Percentiles rank a stretch among this genome's conserved stretches.
These are phyloP conservation scores for Xiphydria camelus DNA, from an alignment of 2,888 invertebrate species.

Conservation along the genomic window DNA sequence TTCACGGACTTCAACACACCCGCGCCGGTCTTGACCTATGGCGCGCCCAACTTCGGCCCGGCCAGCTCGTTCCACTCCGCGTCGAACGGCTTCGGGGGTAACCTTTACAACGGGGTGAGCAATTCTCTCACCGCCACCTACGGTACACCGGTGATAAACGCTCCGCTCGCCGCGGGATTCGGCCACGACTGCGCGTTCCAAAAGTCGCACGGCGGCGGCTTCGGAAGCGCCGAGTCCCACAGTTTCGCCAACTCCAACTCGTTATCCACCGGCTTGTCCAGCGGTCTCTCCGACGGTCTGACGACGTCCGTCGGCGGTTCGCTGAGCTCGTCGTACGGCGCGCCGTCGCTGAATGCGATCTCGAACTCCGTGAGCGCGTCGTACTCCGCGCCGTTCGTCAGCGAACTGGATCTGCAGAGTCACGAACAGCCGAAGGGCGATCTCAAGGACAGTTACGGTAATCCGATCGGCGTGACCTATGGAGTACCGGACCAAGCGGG, in stretches of 20 bases:
- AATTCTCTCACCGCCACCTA: constrained; percentile 37
- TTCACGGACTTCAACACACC: constrained; percentile 52
- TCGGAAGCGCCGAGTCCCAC: constrained; percentile 1
- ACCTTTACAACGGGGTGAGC: constrained; percentile 41
- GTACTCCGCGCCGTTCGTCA: constrained; percentile 26
- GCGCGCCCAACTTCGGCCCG: constrained; percentile 52
- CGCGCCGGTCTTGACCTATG: constrained; percentile 49
- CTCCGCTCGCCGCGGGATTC: neutral
- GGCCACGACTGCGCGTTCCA: constrained; percentile 28
- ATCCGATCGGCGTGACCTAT: constrained; percentile 30
- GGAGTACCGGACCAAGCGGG: constrained; percentile 7
- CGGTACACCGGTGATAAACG: constrained; percentile 36
- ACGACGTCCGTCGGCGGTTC: too few species aligned
- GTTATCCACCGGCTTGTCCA: constrained; percentile 9
- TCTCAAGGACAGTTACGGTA: constrained; percentile 51
- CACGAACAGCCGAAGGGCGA: constrained; percentile 37
- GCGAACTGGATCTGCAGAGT: constrained; percentile 41
- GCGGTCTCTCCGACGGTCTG: neutral
- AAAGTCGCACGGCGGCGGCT: constrained; percentile 18
- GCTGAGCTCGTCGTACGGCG: neutral
- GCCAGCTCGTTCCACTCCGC: constrained; percentile 37
- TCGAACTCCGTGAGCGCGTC: constrained; percentile 6
- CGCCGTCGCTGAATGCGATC: neutral
- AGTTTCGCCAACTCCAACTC: constrained; percentile 15
- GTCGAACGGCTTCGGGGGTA: constrained; percentile 35